Base-by-base conservation (phyloP, 2,797 vertebrate species). In the Lepidocolaptes lacrymiger region DNA sequence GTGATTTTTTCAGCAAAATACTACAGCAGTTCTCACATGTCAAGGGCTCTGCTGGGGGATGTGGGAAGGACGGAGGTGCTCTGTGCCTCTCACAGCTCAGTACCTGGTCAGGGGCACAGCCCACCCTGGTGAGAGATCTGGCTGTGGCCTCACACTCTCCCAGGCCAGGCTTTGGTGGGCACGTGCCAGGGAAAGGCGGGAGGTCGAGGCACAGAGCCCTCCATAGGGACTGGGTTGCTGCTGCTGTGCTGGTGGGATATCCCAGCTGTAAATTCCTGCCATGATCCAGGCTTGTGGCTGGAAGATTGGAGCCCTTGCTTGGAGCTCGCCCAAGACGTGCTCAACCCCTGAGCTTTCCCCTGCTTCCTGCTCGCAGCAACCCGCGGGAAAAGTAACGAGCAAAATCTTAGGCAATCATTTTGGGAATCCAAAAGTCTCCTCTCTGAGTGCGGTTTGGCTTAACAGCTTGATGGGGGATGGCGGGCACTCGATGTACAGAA, bases 401-500 rank as follows among this genome's bases (percentile, higher is more conserved):
- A 19, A 78, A 88, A 69, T 21, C 44, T n/a, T 20, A 12, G 43
- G 64, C 37, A 73, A 93, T 82, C 74, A n/a, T 61, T 82, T 44
- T 9, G 58, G 62, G 78, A 69, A 84, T 48, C 16, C 61, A 51
- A 66, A 84, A 51, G 19, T 7, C 43, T 66, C 74, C 23, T 81
- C 11, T 46, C 20, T 7, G 51, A 59, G 74, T 0, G 0, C 1
- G 2, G 75, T 54, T 68, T 13, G 68, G 51, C 56, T 91, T 51
- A 55, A 16, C 34, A 46, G 59, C 37, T 52, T 18, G 49, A 30
- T 0, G 9, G 83, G 62, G 66, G 14, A 37, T 1, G 56, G 77
- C 5, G 0, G 1, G 5, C 12, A 0, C 41, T 72, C 19, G 3
- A 0, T 12, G 54, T 20, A 2, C 27, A 17, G 69, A 14, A 1